These are phyloP conservation scores for Solenopsis invicta DNA, from an alignment of 1,140 invertebrate species.

Conservation along the genomic window DNA sequence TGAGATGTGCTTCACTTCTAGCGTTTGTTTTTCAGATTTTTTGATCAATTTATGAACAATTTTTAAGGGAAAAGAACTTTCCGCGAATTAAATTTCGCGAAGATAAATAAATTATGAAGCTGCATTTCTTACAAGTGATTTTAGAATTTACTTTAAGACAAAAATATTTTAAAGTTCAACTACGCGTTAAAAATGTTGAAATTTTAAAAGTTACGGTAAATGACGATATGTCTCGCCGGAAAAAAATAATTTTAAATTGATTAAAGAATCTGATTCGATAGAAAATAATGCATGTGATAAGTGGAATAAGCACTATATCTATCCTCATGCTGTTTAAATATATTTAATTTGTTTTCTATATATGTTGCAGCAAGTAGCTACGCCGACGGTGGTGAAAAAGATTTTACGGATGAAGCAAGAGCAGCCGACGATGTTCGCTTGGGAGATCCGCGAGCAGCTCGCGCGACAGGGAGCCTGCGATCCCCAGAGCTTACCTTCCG, in stretches of 20 bases:
- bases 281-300: neutral
- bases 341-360: constrained; percentile 4
- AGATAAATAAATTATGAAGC: neutral
- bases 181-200: neutral
- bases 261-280: neutral
- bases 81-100: neutral
- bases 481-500: constrained; percentile 95
- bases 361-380: constrained; percentile 94
- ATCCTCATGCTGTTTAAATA: neutral
- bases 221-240: neutral
- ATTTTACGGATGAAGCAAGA: constrained; percentile 96
- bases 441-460: constrained; percentile 96
- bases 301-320: neutral
- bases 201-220: neutral
- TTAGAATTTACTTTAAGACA: neutral
- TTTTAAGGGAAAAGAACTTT: neutral
- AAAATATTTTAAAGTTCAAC: neutral
- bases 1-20: neutral
- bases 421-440: constrained; percentile 97
- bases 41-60: neutral
- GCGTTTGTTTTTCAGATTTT: neutral
- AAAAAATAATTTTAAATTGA: neutral
- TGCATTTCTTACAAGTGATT: neutral
- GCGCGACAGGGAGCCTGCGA: constrained; percentile 95
- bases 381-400: constrained; percentile 96